phyloP scores from a whole-genome alignment of 2,888 invertebrate genomes.

The Epistrophe grossulariae region DNA sequence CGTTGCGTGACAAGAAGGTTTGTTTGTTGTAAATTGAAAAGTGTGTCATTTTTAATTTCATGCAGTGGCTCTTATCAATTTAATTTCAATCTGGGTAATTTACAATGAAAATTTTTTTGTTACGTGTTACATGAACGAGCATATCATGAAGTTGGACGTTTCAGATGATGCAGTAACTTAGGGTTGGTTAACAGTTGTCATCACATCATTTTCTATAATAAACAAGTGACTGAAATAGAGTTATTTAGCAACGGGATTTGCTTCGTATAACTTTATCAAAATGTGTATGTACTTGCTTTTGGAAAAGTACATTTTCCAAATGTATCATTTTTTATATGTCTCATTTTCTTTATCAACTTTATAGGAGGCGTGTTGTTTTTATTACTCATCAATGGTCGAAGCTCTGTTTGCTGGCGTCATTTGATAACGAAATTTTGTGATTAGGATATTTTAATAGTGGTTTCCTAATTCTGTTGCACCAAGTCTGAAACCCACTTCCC shows the following conservation, averaged over 20 bases:
- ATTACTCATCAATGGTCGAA: not conserved
- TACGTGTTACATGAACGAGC: conserved; percentile 43
- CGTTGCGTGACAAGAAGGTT: conserved; percentile 52
- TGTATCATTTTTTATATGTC: not conserved
- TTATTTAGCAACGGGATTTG: not conserved
- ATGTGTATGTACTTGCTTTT: no score
- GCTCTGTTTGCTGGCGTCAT: not conserved
- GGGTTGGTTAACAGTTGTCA: conserved; percentile 2
- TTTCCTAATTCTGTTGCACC: not conserved
- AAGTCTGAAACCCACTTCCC: not conserved
- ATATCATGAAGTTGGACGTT: conserved; percentile 18
- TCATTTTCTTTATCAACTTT: not conserved
- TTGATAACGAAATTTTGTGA: not conserved
- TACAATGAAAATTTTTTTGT: conserved; percentile 7
- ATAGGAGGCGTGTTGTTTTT: not conserved
- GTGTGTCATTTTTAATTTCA: conserved; percentile 40
- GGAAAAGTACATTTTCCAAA: no score
- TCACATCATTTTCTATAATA: not conserved
- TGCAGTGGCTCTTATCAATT: conserved; percentile 14
- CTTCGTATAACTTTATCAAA: not conserved
- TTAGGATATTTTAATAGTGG: not conserved
- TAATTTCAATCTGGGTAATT: conserved; percentile 36
- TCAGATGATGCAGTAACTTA: not conserved
- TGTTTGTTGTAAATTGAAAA: conserved; percentile 42
- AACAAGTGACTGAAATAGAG: no score